Base-by-base conservation (phyloP, 1,140 invertebrate genomes). In the Melanaphis sacchari region DNA sequence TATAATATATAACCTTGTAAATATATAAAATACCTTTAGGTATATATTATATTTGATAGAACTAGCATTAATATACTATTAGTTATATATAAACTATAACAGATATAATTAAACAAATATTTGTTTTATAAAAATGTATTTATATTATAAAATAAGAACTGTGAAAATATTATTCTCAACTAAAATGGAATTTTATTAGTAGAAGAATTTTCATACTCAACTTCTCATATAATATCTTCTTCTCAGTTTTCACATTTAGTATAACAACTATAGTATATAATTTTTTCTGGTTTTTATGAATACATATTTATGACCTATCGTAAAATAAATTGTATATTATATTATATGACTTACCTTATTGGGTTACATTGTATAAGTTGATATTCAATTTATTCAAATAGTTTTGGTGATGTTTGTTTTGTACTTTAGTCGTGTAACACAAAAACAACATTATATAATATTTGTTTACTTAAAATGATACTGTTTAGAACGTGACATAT, bases 351-450 rank as follows among this genome's bases (percentile, higher is more conserved):
- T n/a, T 76, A 76, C 59, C 59, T 76, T 76, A 76, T 76, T 76
- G n/a, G 15, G 59, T 76, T 76, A n/a, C 59, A n/a, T 21, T 54
- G 59, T n/a, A 6, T 76, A n/a, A 76, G 59, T 76, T 18, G 59
- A n/a, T 66, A 66, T 66, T 66, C 59, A 66, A 66, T 31, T 76
- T 66, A 66, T 66, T 66, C 59, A 66, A 66, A 66, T 76, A 76
- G 4, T 76, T 76, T n/a, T 76, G 59, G 31, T 76, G 11, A 76
- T 76, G 15, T 76, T n/a, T 76, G 59, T 76, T 76, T 76, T 76
- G 11, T 76, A 76, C 18, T 15, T 76, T 76, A 76, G 5, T 11
- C 59, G 5, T 76, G n/a, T 76, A 76, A 76, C 18, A 76, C 59
- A 76, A 76, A 66, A 76, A 76, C 31, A n/a, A 76, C n/a, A 76